Evolutionary conservation across 2,888 invertebrate species (phyloP).

Genomic region (Cerastoderma edule): DNA sequence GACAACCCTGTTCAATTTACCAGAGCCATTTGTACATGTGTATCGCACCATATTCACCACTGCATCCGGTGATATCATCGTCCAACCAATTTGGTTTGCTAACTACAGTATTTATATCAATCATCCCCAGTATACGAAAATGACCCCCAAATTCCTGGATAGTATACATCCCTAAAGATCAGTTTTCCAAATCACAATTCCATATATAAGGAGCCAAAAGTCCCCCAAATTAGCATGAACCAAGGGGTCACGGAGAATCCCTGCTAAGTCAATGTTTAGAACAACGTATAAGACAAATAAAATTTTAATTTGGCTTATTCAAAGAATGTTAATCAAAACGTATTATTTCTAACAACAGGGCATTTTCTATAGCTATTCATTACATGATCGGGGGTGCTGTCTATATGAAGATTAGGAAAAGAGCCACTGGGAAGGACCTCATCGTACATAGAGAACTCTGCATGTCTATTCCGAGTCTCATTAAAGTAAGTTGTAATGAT

Average conservation of each 20-base stretch:
- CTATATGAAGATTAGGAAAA: slow-evolving; percentile 7
- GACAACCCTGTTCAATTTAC: too few species aligned
- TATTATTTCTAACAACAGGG: background rate
- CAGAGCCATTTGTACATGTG: too few species aligned
- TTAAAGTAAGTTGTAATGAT: background rate
- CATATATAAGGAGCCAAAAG: background rate
- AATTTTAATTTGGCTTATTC: background rate
- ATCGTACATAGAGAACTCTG: slow-evolving; percentile 9
- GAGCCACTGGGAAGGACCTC: background rate
- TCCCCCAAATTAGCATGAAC: background rate
- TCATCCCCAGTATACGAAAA: too few species aligned
- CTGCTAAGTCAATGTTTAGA: background rate
- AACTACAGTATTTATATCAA: too few species aligned
- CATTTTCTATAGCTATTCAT: background rate
- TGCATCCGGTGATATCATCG: too few species aligned
- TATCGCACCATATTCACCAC: too few species aligned
- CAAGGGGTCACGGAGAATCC: background rate
- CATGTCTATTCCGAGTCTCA: background rate
- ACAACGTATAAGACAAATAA: background rate
- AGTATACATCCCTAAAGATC: too few species aligned
- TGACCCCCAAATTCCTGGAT: too few species aligned
- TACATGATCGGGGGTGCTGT: slow-evolving; percentile 1
- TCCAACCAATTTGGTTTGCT: too few species aligned
- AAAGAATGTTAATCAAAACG: background rate
- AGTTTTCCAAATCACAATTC: background rate